Percentiles rank a stretch among this genome's conserved stretches.
These are phyloP conservation scores for Drosophila virilis DNA, from an alignment of 1,140 invertebrate genomes.

Conservation along the genomic window DNA sequence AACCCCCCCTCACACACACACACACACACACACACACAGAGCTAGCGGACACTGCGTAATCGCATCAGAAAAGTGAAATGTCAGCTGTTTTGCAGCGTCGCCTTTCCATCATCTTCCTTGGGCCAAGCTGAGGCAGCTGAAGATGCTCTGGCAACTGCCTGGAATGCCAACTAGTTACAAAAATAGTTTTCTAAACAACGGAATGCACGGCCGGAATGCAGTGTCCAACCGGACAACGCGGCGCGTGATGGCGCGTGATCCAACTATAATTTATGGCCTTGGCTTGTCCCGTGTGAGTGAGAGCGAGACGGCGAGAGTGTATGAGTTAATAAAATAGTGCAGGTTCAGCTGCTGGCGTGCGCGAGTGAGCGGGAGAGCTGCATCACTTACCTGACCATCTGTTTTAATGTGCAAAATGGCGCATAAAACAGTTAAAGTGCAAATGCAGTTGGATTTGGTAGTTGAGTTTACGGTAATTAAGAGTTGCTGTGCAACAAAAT, in stretches of 20 bases:
- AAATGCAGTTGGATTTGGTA: neutral
- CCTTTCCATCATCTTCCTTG: constrained; percentile 21
- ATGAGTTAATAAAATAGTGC: constrained; percentile 13
- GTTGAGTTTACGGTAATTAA: neutral
- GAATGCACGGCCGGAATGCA: constrained; percentile 62
- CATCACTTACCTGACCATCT: constrained; percentile 3
- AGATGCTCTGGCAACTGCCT: constrained; percentile 44
- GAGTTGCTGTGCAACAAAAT: neutral
- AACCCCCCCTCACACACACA: no score
- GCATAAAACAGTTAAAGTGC: constrained; percentile 3
- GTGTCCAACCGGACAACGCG: constrained; percentile 30
- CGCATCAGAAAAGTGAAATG: constrained; percentile 75
- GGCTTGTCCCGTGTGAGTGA: neutral
- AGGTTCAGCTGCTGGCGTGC: neutral
- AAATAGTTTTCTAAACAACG: constrained; percentile 57
- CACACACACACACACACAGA: neutral
- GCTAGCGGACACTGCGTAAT: constrained; percentile 53
- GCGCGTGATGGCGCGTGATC: constrained; percentile 18
- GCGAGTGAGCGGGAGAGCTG: neutral
- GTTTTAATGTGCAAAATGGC: constrained; percentile 10
- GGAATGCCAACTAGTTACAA: constrained; percentile 70
- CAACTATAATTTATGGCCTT: constrained; percentile 21
- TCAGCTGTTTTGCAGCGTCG: constrained; percentile 60
- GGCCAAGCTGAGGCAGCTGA: neutral
- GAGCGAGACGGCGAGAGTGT: neutral